Percentiles rank a stretch among this genome's conserved stretches.
These are phyloP conservation scores for Poecilus cupreus DNA, from an alignment of 2,888 invertebrate genomes.

Conservation along the genomic window DNA sequence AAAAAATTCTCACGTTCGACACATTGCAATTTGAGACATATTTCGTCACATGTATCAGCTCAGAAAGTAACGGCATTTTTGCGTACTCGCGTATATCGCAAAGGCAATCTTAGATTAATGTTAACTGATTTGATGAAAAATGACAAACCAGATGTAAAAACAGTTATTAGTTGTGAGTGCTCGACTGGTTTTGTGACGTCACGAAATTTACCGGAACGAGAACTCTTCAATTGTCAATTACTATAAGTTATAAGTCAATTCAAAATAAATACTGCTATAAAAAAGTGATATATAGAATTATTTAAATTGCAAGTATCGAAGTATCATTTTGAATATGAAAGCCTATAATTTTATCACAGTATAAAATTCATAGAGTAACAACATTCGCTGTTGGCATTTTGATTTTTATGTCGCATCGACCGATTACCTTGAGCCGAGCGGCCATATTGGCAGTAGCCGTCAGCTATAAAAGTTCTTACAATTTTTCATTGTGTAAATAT, in stretches of 20 bases:
- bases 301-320: background rate
- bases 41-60: background rate
- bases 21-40: background rate
- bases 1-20: background rate
- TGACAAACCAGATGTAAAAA: constrained; percentile 32
- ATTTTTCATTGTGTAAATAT: no score
- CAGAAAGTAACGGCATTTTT: background rate
- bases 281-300: background rate
- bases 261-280: background rate
- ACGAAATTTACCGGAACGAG: constrained; percentile 15
- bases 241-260: constrained; percentile 18
- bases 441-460: no score
- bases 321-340: constrained; percentile 6
- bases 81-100: background rate
- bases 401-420: no score
- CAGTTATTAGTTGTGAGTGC: constrained; percentile 14
- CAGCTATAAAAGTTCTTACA: no score
- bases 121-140: constrained; percentile 20
- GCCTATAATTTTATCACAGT: background rate
- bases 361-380: no score
- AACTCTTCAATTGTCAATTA: constrained; percentile 12
- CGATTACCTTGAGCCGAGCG: no score
- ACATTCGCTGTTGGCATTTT: no score
- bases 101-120: constrained; percentile 18
- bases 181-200: constrained; percentile 27